phyloP scores from a whole-genome alignment of 2,113 vertebrate species.

The Pteropus alecto region DNA sequence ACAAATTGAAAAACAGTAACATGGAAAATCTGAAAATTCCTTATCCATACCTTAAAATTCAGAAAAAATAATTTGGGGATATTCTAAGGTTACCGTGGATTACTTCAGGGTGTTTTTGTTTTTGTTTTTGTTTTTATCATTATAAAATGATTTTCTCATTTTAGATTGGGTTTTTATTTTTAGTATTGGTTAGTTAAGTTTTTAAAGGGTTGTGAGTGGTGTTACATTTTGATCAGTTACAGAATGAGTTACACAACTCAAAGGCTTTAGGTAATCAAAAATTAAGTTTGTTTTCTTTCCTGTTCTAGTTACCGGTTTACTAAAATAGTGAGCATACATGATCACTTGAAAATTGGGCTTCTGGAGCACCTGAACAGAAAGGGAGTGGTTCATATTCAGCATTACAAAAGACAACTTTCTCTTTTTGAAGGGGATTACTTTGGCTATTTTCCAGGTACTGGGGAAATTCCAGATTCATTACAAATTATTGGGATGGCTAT shows the following conservation, averaged over 20 bases:
- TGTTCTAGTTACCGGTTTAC: constrained; percentile 80
- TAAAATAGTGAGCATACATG: constrained; percentile 79
- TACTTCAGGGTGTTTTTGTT: not conserved
- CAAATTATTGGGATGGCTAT: constrained; percentile 74
- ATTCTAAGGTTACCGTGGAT: constrained; percentile 19
- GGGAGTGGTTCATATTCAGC: constrained; percentile 77
- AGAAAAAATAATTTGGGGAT: not conserved
- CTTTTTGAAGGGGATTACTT: constrained; percentile 81
- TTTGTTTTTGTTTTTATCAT: constrained; percentile 25
- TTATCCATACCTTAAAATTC: constrained; percentile 22
- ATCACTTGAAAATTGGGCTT: constrained; percentile 77
- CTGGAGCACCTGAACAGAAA: constrained; percentile 77
- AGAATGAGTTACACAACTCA: constrained; percentile 67
- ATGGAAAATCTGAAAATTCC: constrained; percentile 33
- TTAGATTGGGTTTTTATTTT: constrained; percentile 59
- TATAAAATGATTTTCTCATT: constrained; percentile 40
- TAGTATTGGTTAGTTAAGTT: constrained; percentile 48
- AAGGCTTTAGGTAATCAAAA: constrained; percentile 74
- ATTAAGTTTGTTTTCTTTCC: constrained; percentile 80
- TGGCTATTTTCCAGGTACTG: constrained; percentile 79
- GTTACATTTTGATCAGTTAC: constrained; percentile 65
- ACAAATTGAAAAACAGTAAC: not conserved
- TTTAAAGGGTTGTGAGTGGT: constrained; percentile 51
- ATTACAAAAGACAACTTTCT: constrained; percentile 79
- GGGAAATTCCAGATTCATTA: constrained; percentile 77